Percentiles rank a stretch among this genome's conserved stretches.
Evolutionary conservation across 2,113 vertebrate genomes (phyloP).

Genomic region (Lota lota): DNA sequence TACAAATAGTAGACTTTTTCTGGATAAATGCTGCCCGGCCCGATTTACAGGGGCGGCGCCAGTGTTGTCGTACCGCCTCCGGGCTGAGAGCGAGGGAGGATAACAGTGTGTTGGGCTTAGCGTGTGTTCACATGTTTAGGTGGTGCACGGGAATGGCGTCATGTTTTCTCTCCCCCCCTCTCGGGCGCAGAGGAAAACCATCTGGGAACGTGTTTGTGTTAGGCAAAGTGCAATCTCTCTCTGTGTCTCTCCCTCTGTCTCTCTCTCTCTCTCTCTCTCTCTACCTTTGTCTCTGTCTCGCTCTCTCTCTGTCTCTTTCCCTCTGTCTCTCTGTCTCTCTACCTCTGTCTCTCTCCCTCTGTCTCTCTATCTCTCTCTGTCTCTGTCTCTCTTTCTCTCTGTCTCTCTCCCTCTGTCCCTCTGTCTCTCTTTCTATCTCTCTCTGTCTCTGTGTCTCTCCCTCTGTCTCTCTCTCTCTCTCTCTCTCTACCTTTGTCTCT

Average conservation of each 20-base stretch:
- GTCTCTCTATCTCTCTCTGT: background rate
- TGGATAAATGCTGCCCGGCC: too few species aligned
- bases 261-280: conserved; percentile 29
- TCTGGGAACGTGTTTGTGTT: conserved; percentile 73
- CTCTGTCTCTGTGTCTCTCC: too few species aligned
- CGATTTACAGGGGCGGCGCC: too few species aligned
- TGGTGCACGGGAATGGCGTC: conserved; percentile 39
- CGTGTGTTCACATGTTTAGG: conserved; percentile 56
- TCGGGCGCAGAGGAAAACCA: conserved; percentile 64
- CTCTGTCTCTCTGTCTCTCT: background rate
- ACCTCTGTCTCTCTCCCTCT: conserved; percentile 8
- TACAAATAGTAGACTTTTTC: too few species aligned
- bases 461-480: too few species aligned
- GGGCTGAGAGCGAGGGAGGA: too few species aligned
- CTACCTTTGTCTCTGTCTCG: background rate
- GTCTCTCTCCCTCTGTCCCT: too few species aligned
- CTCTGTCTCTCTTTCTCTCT: too few species aligned
- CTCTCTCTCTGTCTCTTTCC: background rate
- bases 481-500: too few species aligned
- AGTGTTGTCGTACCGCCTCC: too few species aligned
- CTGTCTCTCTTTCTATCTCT: too few species aligned
- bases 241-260: background rate
- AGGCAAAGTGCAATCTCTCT: conserved; percentile 68
- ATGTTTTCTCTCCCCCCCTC: conserved; percentile 52
- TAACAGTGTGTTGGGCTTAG: too few species aligned